These are phyloP conservation scores for Coreius guichenoti DNA, from an alignment of 2,797 vertebrate genomes.

Conservation along the genomic window DNA sequence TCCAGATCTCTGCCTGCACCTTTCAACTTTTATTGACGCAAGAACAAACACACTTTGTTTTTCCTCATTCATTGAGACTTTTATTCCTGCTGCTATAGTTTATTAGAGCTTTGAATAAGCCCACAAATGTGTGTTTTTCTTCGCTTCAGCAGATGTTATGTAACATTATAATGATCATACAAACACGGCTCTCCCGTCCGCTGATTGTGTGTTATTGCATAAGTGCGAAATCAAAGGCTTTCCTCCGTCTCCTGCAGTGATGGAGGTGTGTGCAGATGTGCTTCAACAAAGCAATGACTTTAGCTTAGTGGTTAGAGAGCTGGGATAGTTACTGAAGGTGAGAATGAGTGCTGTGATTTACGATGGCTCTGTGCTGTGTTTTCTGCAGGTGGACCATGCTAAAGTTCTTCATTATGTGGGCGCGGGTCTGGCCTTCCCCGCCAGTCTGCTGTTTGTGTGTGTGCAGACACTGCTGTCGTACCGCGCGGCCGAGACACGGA, in stretches of 20 bases:
- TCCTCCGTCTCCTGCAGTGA: too few relatives aligned
- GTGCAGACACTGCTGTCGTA: constrained; percentile 87
- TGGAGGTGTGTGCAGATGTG: too few relatives aligned
- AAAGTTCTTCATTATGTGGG: constrained; percentile 89
- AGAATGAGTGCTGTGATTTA: not conserved
- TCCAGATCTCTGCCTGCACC: not conserved
- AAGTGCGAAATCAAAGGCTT: constrained; percentile 46
- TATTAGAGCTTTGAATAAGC: not conserved
- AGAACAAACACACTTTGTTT: not conserved
- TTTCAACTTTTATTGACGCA: not conserved
- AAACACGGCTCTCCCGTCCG: constrained; percentile 24
- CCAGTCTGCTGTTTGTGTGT: constrained; percentile 86
- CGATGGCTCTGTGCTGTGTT: not conserved
- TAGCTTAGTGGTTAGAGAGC: too few relatives aligned
- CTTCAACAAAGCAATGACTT: too few relatives aligned
- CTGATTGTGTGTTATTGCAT: constrained; percentile 58
- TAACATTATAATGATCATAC: not conserved
- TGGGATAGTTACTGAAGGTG: too few relatives aligned
- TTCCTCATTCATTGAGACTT: not conserved
- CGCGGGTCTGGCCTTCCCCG: constrained; percentile 85
- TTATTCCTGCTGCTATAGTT: constrained; percentile 5
- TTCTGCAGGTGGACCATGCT: constrained; percentile 84
- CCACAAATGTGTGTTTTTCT: constrained; percentile 24
- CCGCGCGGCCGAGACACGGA: constrained; percentile 81
- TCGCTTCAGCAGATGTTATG: constrained; percentile 17